Evolutionary conservation across 2,797 vertebrate genomes (phyloP).

Genomic region (Sebastes ruberrimus): DNA sequence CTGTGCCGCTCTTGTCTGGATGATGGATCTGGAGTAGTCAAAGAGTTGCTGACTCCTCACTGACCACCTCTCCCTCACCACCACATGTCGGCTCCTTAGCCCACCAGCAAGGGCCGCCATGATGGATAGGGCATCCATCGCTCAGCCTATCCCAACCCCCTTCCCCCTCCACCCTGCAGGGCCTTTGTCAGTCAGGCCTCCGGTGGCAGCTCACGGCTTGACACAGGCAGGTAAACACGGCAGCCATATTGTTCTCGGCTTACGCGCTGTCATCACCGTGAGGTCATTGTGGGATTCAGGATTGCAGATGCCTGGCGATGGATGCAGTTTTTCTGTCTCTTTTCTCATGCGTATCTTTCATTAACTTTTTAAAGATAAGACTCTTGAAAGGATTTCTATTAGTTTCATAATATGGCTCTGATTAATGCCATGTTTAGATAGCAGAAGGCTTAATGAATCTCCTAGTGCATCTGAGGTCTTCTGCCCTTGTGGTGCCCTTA

Average conservation of each 20-base stretch:
- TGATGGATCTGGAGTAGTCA: conserved; percentile 83
- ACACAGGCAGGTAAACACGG: conserved; percentile 70
- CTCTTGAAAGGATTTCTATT: conserved; percentile 46
- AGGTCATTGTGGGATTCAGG: conserved; percentile 70
- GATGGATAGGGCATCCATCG: conserved; percentile 83
- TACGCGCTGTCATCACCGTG: conserved; percentile 64
- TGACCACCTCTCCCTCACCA: conserved; percentile 80
- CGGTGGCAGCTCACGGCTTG: conserved; percentile 64
- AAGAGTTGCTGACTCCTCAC: conserved; percentile 83
- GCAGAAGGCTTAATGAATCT: conserved; percentile 53
- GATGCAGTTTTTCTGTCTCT: conserved; percentile 20
- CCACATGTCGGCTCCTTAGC: conserved; percentile 65
- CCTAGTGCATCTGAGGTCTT: conserved; percentile 35
- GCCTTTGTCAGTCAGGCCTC: conserved; percentile 77
- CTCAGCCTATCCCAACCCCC: conserved; percentile 45
- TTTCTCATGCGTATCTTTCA: conserved; percentile 43
- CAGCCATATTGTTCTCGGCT: conserved; percentile 76
- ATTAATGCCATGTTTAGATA: conserved; percentile 66
- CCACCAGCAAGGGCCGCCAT: conserved; percentile 70
- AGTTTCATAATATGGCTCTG: conserved; percentile 54
- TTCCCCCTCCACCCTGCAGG: conserved; percentile 52
- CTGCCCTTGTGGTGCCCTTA: conserved; percentile 38
- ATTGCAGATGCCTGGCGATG: conserved; percentile 41
- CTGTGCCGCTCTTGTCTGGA: conserved; percentile 74
- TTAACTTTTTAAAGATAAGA: conserved; percentile 40